Evolutionary conservation across 2,113 vertebrate species (phyloP), one percentile per base, ranked within the genome.

Genomic region (Stigmatopora argus): DNA sequence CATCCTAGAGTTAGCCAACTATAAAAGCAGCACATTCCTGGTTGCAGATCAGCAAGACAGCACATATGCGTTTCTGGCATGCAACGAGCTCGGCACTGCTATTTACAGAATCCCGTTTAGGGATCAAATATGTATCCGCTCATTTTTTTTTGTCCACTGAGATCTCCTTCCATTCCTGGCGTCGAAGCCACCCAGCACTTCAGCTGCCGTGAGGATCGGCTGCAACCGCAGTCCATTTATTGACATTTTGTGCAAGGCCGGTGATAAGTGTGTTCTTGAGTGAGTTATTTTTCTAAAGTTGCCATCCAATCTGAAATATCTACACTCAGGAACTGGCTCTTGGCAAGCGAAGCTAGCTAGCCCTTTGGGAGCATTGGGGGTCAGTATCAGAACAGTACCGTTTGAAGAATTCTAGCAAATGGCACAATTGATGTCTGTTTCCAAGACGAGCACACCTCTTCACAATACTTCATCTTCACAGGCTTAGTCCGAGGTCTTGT

Each of bases 61-160:
- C 13, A 7, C 41, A 6, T 45, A 19, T 61, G 58, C 34, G 11
- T 19, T 56, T 56, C n/a, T 41, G 38, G 58, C 58, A 61, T 5
- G 38, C 58, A 18, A 59, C 17, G 34, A 59, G 56, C 18, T 6
- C 11, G 2, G 12, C 9, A 17, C 18, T 44, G 58, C 58, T 61
- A 61, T 61, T 61, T 61, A 38, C 38, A 61, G 58, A 61, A 21
- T 19, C n/a, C 38, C 9, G 58, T 61, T 21, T 38, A 38, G 58
- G 58, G 18, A 61, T 61, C 35, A 61, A 61, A 45, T 21, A 61
- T 61, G 44, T 38, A 61, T 61, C n/a, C 41, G 19, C n/a, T 41
- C 38, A 60, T 60, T 44, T 60, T 60, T 38, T 60, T 60, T 38
- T 60, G 38, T 44, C 38, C 58, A 14, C 58, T 10, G 38, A 61